Base-by-base conservation (phyloP, 2,888 invertebrate species). In the Luperina testacea region DNA sequence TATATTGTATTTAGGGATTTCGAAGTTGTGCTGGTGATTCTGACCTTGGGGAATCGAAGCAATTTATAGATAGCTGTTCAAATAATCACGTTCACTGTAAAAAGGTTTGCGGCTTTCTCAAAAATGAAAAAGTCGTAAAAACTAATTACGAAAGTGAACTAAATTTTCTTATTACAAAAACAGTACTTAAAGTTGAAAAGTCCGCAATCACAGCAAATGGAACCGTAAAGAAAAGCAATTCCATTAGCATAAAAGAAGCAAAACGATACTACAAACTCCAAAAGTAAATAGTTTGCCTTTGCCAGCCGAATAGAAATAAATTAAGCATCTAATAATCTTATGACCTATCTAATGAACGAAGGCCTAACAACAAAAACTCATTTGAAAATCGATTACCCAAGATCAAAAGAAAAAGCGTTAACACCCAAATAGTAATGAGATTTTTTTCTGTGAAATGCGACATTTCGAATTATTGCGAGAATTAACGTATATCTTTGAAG, bases 1-100 rank as follows among this genome's bases (percentile, higher is more conserved):
- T 75, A 88, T 88, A 82, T 85, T 75, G 86, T 72, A 82, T 73
- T 82, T 88, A 85, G 70, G 69, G 72, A 82, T 85, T 82, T 75
- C 24, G 11, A 87, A 84, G 88, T 75, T 88, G 13, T 53, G 24
- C 42, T 83, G 13, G 63, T 51, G 59, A 65, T 72, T 82, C 83
- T 51, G 32, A 63, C 70, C 7, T 2, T 24, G 7, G 27, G 8
- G 1, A 20, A 32, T 51, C 0, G 9, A 63, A 20, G 13, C 51
- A 7, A 42, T 57, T 53, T 45, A 48, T 6, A 17, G 38, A 38
- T 15, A 7, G 57, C 17, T 6, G 2, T 15, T 3, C 4, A 48
- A 38, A 17, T 4, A 24, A 48, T 24, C 13, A 63, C 17, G 38
- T 75, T 38, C 6, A 11, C 4, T 20, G 24, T 11, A 3, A 61